phyloP scores from a whole-genome alignment of 1,140 invertebrate species.

The Contarinia nasturtii region DNA sequence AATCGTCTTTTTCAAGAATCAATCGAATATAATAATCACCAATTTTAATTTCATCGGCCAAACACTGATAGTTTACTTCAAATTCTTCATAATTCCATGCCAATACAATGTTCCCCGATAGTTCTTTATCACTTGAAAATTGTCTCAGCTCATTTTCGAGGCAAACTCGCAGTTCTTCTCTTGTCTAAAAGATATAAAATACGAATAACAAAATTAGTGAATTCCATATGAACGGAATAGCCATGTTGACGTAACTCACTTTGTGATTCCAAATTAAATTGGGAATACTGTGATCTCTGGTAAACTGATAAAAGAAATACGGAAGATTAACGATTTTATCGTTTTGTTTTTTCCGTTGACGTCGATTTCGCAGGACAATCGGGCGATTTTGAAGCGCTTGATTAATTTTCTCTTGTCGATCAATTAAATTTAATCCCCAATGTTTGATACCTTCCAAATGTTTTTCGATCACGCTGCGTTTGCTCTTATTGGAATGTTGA shows the following conservation, averaged over 20 bases:
- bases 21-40: slow-evolving; percentile 95
- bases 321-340: slow-evolving; percentile 68
- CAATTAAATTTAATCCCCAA: slow-evolving; percentile 22
- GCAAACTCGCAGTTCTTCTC: slow-evolving; percentile 83
- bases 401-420: slow-evolving; percentile 18
- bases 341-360: slow-evolving; percentile 72
- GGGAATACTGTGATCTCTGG: slow-evolving; percentile 81
- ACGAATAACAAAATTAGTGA: too few relatives aligned
- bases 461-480: slow-evolving; percentile 51
- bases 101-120: slow-evolving; percentile 59
- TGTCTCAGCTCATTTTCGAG: slow-evolving; percentile 86
- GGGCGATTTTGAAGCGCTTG: slow-evolving; percentile 41
- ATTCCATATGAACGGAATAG: too few relatives aligned
- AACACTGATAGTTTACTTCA: slow-evolving; percentile 80
- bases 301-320: slow-evolving; percentile 91
- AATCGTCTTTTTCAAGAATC: slow-evolving; percentile 77
- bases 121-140: slow-evolving; percentile 78
- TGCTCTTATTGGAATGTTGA: slow-evolving; percentile 44
- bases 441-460: slow-evolving; percentile 40
- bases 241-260: slow-evolving; percentile 32
- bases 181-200: slow-evolving; percentile 39
- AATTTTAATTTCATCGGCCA: slow-evolving; percentile 93
- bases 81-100: slow-evolving; percentile 98
- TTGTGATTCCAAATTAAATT: slow-evolving; percentile 99
- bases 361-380: slow-evolving; percentile 72